Percentiles rank a stretch among this genome's conserved stretches.
Conservation (phyloP, 2,888 invertebrate genomes). For the Eledone cirrhosa region DNA sequence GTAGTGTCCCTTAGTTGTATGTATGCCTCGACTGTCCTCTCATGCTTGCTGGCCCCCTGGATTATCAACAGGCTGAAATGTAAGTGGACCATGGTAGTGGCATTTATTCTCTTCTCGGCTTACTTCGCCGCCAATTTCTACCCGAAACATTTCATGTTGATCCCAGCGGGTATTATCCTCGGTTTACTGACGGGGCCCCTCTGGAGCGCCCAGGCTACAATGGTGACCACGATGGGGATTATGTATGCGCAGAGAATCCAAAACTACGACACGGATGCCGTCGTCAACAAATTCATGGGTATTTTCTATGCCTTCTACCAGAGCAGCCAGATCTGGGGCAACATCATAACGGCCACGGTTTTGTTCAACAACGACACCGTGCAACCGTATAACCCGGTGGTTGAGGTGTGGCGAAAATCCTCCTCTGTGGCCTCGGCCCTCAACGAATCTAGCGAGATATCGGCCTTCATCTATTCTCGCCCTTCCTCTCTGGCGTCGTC, state of each 20-base stretch:
- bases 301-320: conserved; percentile 61
- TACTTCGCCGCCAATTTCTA: conserved; percentile 62
- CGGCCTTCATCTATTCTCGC: not conserved
- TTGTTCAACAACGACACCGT: conserved; percentile 36
- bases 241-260: conserved; percentile 58
- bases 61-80: conserved; percentile 58
- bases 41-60: conserved; percentile 61
- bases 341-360: conserved; percentile 58
- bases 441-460: not conserved
- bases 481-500: not conserved
- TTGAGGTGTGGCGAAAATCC: not conserved
- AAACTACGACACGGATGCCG: conserved; percentile 49
- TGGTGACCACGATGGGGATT: conserved; percentile 60
- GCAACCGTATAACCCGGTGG: not conserved
- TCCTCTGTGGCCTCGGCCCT: not conserved
- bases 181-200: conserved; percentile 61
- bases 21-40: conserved; percentile 60
- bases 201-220: conserved; percentile 63
- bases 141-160: conserved; percentile 54
- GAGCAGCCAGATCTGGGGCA: conserved; percentile 63
- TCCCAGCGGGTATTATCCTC: conserved; percentile 58
- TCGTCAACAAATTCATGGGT: conserved; percentile 61
- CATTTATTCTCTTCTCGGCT: conserved; percentile 54
- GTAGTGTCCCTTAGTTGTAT: conserved; percentile 61
- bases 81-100: conserved; percentile 62